Evolutionary conservation across 1,140 invertebrate genomes (phyloP), one percentile per base, ranked within the genome.

Genomic region (Thereuonema tuberculata): DNA sequence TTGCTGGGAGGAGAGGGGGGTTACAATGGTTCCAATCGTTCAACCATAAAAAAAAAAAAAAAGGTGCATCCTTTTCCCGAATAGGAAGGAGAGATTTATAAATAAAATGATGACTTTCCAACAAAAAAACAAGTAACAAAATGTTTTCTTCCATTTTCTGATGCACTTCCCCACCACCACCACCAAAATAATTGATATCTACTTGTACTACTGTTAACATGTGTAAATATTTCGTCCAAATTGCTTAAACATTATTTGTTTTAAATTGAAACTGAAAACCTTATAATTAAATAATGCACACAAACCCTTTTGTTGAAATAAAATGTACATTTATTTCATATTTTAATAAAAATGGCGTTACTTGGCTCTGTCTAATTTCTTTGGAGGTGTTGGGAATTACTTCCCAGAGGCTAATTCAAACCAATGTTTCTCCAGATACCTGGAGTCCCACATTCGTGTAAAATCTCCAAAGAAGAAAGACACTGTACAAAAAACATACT

Each of bases 281-380:
- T n/a, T n/a, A n/a, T n/a, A 37, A 37, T 5, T 37, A 21, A 55
- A 55, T 26, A 55, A 26, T 26, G 17, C 25, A 28, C 21, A 3
- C 53, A 55, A 23, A 14, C 27, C 25, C 5, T 5, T 28, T 29
- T 29, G 5, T 55, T 55, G 53, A 55, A 55, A 55, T 55, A 55
- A 55, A 55, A 29, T 28, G 53, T 3, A 55, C 53, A 55, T 55
- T 55, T 55, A 55, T 55, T 55, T 55, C 28, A 14, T 52, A 9
- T 17, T 55, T 55, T 55, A 55, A 55, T 55, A 55, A 55, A 55
- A 55, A 55, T 55, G 53, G 24, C 23, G 3, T 28, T 12, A 27
- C 21, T 25, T 25, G 24, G 3, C 53, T 5, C 9, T 27, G 53
- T 55, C 53, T 55, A 25, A 55, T 55, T 55, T 55, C 53, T 55